Conservation (phyloP, 2,888 invertebrate genomes). For the Heliconius aoede region DNA sequence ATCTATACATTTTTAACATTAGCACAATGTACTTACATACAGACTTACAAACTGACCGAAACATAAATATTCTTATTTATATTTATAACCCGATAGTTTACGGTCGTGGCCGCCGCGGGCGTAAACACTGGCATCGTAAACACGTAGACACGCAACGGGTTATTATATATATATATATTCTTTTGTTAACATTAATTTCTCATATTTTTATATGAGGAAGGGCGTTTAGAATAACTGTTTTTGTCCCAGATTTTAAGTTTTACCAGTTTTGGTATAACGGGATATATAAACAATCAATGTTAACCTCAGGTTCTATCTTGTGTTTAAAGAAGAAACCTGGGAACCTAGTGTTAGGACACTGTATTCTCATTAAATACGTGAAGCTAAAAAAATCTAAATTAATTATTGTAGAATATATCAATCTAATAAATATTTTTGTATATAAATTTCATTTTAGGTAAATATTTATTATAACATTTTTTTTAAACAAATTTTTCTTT, state of each 20-base stretch:
- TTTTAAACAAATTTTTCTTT: neutral
- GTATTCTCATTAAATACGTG: too few species aligned
- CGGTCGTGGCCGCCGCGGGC: slow-evolving; percentile 44
- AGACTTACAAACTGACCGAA: slow-evolving; percentile 27
- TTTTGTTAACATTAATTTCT: slow-evolving; percentile 26
- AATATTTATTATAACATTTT: neutral
- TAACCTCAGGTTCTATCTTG: neutral
- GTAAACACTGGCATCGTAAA: slow-evolving; percentile 33
- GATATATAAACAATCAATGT: neutral
- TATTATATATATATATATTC: slow-evolving; percentile 18
- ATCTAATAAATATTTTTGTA: too few species aligned
- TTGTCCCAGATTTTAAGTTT: neutral
- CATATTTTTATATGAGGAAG: slow-evolving; percentile 29
- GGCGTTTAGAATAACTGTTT: slow-evolving; percentile 6
- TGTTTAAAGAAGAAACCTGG: neutral
- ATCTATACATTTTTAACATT: slow-evolving; percentile 29
- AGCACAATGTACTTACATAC: slow-evolving; percentile 30
- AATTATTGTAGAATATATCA: too few species aligned
- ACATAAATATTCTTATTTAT: slow-evolving; percentile 44
- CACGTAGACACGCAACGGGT: slow-evolving; percentile 39
- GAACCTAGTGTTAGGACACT: neutral
- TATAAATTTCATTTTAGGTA: neutral
- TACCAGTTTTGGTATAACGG: neutral
- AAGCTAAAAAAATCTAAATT: too few species aligned
- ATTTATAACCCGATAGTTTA: slow-evolving; percentile 42